Conservation (phyloP, 2,113 vertebrate species). For the Donacobius atricapilla region DNA sequence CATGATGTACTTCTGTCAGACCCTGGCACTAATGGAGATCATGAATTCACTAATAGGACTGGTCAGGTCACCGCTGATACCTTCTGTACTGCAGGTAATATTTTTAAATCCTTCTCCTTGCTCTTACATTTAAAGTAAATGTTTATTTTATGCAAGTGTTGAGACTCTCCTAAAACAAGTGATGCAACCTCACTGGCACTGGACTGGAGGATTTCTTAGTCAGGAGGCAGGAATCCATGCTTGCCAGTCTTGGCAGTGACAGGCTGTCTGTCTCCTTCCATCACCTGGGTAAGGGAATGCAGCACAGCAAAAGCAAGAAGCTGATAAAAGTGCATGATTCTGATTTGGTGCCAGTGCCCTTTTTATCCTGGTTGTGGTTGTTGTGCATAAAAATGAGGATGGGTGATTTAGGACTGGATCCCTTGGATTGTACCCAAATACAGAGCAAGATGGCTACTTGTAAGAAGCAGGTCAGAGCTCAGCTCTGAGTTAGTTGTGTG, state of each 20-base stretch:
- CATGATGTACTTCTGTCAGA: constrained; percentile 96
- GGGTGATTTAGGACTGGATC: background rate
- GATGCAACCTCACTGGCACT: background rate
- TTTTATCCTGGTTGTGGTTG: background rate
- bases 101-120: background rate
- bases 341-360: background rate
- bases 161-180: background rate
- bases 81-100: constrained; percentile 84
- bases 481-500: background rate
- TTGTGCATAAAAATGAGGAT: background rate
- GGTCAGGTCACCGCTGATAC: constrained; percentile 79
- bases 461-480: background rate
- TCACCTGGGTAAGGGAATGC: background rate
- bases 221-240: background rate
- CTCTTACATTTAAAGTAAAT: background rate
- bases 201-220: background rate
- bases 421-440: background rate
- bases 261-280: background rate
- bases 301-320: background rate
- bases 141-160: background rate
- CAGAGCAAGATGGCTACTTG: background rate
- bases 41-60: constrained; percentile 87
- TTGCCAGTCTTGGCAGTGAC: background rate
- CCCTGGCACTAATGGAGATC: constrained; percentile 85
- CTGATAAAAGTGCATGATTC: background rate